These are phyloP conservation scores for Trichogramma pretiosum DNA, from an alignment of 1,140 invertebrate species.

Conservation along the genomic window DNA sequence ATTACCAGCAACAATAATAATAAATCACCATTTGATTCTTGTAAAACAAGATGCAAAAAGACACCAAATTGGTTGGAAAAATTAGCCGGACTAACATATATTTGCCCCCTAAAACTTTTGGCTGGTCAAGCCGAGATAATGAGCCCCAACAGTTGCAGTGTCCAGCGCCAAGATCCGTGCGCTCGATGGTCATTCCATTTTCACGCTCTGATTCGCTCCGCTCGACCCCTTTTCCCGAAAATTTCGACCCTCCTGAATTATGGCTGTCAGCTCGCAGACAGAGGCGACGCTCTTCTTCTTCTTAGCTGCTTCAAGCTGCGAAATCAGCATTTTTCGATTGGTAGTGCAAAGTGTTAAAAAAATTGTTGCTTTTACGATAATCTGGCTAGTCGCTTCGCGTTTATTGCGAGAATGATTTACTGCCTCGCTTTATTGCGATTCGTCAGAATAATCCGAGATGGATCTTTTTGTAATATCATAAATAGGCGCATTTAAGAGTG, in stretches of 20 bases:
- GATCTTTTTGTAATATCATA: no score
- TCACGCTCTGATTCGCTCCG: slow-evolving; percentile 18
- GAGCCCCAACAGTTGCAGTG: neutral
- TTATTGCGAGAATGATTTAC: no score
- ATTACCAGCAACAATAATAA: neutral
- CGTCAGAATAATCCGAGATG: no score
- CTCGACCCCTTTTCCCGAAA: slow-evolving; percentile 24
- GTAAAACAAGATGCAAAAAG: neutral
- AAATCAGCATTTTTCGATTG: neutral
- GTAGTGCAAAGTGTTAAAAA: neutral
- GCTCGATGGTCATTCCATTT: slow-evolving; percentile 22
- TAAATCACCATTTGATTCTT: no score
- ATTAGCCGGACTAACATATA: neutral
- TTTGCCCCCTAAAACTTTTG: neutral
- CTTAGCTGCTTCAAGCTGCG: no score
- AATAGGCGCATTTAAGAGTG: no score
- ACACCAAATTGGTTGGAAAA: neutral
- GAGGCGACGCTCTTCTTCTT: neutral
- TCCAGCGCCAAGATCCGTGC: neutral
- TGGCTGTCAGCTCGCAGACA: neutral
- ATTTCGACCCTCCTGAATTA: slow-evolving; percentile 25
- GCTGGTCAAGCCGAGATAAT: neutral
- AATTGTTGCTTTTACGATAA: neutral
- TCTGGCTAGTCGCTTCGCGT: neutral
- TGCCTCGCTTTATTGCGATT: no score